A percentile compares a stretch with the other conserved stretches of the same genome.
phyloP scores from a whole-genome alignment of 2,888 invertebrate genomes.

The Cheilosia variabilis region DNA sequence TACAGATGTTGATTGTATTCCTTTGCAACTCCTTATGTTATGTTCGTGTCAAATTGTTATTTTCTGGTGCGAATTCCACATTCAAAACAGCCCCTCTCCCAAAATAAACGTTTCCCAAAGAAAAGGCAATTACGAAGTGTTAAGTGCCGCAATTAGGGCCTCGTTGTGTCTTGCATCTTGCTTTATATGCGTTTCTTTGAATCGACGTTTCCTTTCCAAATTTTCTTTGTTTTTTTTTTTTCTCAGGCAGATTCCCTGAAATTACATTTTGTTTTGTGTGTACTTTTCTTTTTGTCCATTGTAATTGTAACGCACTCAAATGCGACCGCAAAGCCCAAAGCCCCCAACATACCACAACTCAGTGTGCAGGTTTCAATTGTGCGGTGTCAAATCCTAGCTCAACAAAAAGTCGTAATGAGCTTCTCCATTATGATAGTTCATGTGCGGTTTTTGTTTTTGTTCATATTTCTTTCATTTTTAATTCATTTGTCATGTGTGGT shows the following conservation, averaged over 20 bases:
- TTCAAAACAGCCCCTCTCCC: too few relatives aligned
- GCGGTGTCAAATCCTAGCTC: neutral
- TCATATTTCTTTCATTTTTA: constrained; percentile 19
- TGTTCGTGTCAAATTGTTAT: too few relatives aligned
- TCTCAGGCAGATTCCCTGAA: neutral
- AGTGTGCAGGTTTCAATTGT: neutral
- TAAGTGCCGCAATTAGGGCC: too few relatives aligned
- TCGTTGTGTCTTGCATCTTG: too few relatives aligned
- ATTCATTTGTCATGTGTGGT: constrained; percentile 49
- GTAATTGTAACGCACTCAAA: neutral
- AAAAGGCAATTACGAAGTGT: too few relatives aligned
- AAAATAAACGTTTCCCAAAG: too few relatives aligned
- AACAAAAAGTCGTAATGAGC: neutral
- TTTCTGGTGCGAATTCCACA: too few relatives aligned
- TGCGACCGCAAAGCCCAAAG: neutral
- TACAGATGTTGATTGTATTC: too few relatives aligned
- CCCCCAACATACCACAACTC: neutral
- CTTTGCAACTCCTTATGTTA: too few relatives aligned
- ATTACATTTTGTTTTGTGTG: neutral
- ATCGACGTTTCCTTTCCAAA: neutral
- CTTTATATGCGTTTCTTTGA: neutral
- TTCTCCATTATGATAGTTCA: constrained; percentile 2
- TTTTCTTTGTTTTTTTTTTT: too few relatives aligned
- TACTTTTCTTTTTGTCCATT: constrained; percentile 2
- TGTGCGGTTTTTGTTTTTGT: constrained; percentile 23